Base-by-base conservation (phyloP, 1,140 invertebrate genomes). In the Conus betulinus region DNA sequence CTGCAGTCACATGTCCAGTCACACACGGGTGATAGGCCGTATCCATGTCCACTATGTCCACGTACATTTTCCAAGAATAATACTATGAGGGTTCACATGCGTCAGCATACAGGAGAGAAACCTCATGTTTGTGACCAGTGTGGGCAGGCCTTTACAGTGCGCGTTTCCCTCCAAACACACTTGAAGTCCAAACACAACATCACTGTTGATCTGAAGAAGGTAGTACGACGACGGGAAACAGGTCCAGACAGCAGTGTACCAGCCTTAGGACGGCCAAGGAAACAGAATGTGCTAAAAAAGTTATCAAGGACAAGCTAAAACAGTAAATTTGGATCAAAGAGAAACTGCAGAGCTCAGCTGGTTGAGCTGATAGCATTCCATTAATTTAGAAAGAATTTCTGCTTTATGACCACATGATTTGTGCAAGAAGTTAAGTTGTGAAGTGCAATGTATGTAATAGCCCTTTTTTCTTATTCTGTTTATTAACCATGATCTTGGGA, bases 51-150 rank as follows among this genome's bases (percentile, higher is more conserved):
- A 8, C n/a, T 85, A 1, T 85, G 84, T 51, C 74, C 67, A 5
- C 57, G 84, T 20, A 23, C 84, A 17, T 85, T 85, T 23, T 15
- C 52, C 39, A 85, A 85, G 63, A 87, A 23, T 8, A 27, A 39
- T 52, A 52, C 57, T 55, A 60, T 87, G 60, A 52, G 71, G n/a
- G 84, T 87, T 20, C 95, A 96, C 88, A 91, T 90, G 90, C 71
- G 92, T 55, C 90, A 92, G 52, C 95, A 96, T 88, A 94, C 92
- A 11, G 95, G 94, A 10, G 93, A 94, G 76, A 90, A 89, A 63
- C 93, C 91, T 76, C 94, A 93, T 67, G 92, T 93, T 78, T 96
- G 95, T 89, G 86, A 87, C 25, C 51, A 79, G 57, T 87, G 86
- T 51, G 78, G 78, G 15, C 74, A 78, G n/a, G 27, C 86, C 27